Evolutionary conservation across 2,797 vertebrate genomes (phyloP).

Genomic region (Distichodus sexfasciatus): DNA sequence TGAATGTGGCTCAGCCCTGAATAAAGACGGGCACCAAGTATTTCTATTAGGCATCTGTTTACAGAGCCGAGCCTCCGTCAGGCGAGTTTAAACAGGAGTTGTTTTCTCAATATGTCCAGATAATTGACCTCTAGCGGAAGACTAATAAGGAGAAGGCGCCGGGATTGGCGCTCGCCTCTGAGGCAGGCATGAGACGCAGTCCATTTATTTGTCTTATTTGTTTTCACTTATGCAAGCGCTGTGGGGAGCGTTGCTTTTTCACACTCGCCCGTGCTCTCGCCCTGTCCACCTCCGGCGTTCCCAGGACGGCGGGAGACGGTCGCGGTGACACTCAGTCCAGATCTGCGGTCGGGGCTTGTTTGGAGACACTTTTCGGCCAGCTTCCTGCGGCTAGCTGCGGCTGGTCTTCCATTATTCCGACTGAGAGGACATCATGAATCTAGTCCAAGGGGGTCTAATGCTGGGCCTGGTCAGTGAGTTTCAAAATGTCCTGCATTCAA

Average conservation of each 20-base stretch:
- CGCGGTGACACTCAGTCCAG: slow-evolving; percentile 4
- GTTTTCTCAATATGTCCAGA: slow-evolving; percentile 36
- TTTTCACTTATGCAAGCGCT: slow-evolving; percentile 26
- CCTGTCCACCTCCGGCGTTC: background rate
- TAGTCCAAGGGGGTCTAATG: background rate
- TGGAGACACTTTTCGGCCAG: background rate
- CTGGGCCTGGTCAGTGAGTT: background rate
- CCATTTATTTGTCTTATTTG: slow-evolving; percentile 44
- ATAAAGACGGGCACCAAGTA: slow-evolving; percentile 37
- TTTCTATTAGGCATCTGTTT: slow-evolving; percentile 49
- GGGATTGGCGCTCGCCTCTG: slow-evolving; percentile 16
- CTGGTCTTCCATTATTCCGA: background rate
- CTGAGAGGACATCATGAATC: background rate
- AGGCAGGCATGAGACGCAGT: slow-evolving; percentile 29
- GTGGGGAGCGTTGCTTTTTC: background rate
- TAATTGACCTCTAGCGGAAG: slow-evolving; percentile 43
- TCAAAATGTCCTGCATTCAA: background rate
- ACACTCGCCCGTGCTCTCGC: background rate
- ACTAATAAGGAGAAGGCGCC: slow-evolving; percentile 27
- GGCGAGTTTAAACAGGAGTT: slow-evolving; percentile 44
- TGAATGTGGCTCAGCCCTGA: background rate
- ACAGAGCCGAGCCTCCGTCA: slow-evolving; percentile 32
- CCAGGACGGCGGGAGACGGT: background rate
- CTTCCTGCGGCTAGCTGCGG: background rate
- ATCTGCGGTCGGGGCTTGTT: background rate